Percentiles rank a stretch among this genome's conserved stretches.
These are phyloP conservation scores for Apoda limacodes DNA, from an alignment of 2,888 invertebrate genomes.

Conservation along the genomic window DNA sequence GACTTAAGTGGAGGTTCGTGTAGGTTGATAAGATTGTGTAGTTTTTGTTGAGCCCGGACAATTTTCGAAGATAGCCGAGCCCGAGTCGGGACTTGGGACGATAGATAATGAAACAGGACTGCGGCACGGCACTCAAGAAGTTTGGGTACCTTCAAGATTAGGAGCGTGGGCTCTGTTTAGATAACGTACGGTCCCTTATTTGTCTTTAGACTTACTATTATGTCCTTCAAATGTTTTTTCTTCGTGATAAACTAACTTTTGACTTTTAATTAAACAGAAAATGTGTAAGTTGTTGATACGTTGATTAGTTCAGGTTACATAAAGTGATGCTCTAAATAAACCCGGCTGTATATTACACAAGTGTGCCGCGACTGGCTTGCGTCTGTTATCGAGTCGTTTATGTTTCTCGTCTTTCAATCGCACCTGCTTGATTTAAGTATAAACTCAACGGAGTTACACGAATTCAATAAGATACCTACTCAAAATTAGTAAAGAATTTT, in stretches of 20 bases:
- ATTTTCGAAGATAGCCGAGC: conserved; percentile 50
- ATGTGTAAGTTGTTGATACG: conserved; percentile 5
- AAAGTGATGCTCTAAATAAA: conserved; percentile 44
- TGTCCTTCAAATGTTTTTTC: too few species aligned
- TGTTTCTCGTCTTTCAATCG: conserved; percentile 55
- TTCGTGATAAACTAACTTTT: too few species aligned
- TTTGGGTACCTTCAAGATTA: conserved; percentile 41
- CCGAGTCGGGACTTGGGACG: conserved; percentile 24
- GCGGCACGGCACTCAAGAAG: conserved; percentile 46
- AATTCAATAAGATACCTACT: too few species aligned
- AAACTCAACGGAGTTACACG: conserved; percentile 22
- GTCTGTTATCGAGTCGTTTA: conserved; percentile 62
- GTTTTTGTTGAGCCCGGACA: conserved; percentile 56
- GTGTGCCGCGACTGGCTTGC: conserved; percentile 48
- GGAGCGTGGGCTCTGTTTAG: conserved; percentile 44
- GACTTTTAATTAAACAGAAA: too few species aligned
- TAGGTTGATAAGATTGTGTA: conserved; percentile 57
- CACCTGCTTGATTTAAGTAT: conserved; percentile 57
- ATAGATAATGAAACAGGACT: conserved; percentile 51
- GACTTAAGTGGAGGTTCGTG: conserved; percentile 63
- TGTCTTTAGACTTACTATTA: too few species aligned
- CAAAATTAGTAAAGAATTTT: too few species aligned
- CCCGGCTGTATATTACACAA: conserved; percentile 38
- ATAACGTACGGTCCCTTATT: conserved; percentile 44
- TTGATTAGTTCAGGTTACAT: conserved; percentile 45